phyloP scores from a whole-genome alignment of 2,797 vertebrate genomes.

The Galagoides demidoff region DNA sequence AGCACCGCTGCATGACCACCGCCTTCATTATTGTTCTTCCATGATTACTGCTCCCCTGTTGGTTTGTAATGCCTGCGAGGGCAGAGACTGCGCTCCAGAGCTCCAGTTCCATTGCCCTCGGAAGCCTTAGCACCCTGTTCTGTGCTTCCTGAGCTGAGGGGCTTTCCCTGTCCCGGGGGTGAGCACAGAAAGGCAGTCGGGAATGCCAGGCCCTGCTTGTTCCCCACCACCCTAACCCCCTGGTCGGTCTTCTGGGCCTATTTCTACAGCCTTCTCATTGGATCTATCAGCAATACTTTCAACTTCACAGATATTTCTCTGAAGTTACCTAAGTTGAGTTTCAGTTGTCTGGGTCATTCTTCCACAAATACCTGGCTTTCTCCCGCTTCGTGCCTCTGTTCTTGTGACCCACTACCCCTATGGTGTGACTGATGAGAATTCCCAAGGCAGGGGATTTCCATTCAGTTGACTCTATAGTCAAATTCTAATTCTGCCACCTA shows the following conservation, averaged over 20 bases:
- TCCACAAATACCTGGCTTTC: neutral
- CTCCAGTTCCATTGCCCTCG: neutral
- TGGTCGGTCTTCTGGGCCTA: neutral
- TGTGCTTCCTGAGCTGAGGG: neutral
- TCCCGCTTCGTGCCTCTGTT: neutral
- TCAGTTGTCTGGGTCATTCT: neutral
- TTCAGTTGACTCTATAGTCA: neutral
- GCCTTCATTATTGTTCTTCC: constrained; percentile 46
- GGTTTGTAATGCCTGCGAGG: neutral
- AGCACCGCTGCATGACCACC: neutral
- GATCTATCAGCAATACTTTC: neutral
- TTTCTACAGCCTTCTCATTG: neutral
- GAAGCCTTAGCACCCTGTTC: neutral
- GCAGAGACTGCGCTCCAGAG: neutral
- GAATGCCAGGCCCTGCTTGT: neutral
- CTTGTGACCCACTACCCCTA: neutral
- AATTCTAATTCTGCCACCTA: neutral
- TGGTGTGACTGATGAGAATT: neutral
- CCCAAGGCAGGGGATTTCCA: neutral
- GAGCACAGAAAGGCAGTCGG: neutral
- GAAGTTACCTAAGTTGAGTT: neutral
- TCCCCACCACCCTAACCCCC: neutral
- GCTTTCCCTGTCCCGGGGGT: neutral
- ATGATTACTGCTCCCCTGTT: neutral
- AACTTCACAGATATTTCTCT: constrained; percentile 32